Conservation (phyloP, 2,888 invertebrate genomes). For the Phyllotreta cruciferae region DNA sequence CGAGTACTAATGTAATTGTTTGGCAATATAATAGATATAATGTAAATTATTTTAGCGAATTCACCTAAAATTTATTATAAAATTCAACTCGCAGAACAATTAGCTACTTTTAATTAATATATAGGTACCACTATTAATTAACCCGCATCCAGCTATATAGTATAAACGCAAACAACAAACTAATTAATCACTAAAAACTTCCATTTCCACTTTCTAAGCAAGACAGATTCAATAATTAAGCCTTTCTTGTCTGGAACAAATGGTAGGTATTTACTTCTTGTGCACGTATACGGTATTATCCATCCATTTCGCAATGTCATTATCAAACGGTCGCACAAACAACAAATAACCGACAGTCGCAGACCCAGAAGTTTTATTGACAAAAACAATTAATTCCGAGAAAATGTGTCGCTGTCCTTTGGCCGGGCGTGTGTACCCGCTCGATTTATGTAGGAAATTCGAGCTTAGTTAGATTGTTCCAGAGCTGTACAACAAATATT, state of each 20-base stretch:
- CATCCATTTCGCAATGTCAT: conserved; percentile 13
- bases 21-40: no score
- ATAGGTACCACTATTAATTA: no score
- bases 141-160: no score
- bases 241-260: conserved; percentile 8
- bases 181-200: conserved; percentile 2
- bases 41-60: no score
- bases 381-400: conserved; percentile 33
- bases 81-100: no score
- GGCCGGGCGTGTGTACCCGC: conserved; percentile 20
- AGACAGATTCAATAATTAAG: conserved; percentile 10
- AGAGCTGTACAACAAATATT: no score
- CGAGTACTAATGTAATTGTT: no score
- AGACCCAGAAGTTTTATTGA: conserved; percentile 30
- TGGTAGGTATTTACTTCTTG: conserved; percentile 4
- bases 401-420: conserved; percentile 23
- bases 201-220: neutral
- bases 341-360: conserved; percentile 21
- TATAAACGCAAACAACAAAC: neutral
- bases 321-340: conserved; percentile 4
- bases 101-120: no score
- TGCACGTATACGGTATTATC: conserved; percentile 6
- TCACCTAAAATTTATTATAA: no score
- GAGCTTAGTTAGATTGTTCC: no score
- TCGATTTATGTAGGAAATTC: conserved; percentile 29